Conservation (phyloP, 2,797 vertebrate genomes). For the Silurus aristotelis region DNA sequence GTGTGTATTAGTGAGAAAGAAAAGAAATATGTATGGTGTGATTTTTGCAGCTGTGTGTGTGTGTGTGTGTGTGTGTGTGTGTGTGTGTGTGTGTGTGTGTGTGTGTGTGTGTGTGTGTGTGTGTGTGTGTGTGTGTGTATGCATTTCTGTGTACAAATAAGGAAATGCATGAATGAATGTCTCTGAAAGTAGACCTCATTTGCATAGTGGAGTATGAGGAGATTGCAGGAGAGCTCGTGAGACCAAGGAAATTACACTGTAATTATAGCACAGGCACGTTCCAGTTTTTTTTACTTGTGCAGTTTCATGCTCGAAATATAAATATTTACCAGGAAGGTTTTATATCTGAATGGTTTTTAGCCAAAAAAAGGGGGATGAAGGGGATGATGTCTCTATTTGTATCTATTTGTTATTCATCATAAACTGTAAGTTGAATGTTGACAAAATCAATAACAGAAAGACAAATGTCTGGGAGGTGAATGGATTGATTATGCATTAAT, state of each 20-base stretch:
- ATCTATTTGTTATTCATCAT: neutral
- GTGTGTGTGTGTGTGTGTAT: conserved; percentile 16
- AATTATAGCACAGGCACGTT: conserved; percentile 42
- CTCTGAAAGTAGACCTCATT: conserved; percentile 55
- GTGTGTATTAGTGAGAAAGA: neutral
- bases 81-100: conserved; percentile 15
- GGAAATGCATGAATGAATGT: conserved; percentile 48
- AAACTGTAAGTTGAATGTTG: neutral
- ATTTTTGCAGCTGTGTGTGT: conserved; percentile 4
- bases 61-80: neutral
- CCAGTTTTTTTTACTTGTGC: conserved; percentile 4
- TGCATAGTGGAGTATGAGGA: conserved; percentile 43
- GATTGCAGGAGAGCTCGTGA: conserved; percentile 29
- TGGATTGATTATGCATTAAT: neutral
- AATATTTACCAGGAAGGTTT: conserved; percentile 14
- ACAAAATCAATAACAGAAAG: neutral
- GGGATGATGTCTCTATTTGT: too few relatives aligned
- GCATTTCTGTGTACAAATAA: conserved; percentile 17
- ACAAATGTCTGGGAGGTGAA: neutral
- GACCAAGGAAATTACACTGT: conserved; percentile 28
- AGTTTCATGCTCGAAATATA: conserved; percentile 2
- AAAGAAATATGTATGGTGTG: neutral
- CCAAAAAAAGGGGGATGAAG: too few relatives aligned
- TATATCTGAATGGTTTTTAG: neutral
- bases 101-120: conserved; percentile 18